Percentiles rank a stretch among this genome's conserved stretches.
These are phyloP conservation scores for Cylindroiulus punctatus DNA, from an alignment of 2,888 invertebrate species.

Conservation along the genomic window DNA sequence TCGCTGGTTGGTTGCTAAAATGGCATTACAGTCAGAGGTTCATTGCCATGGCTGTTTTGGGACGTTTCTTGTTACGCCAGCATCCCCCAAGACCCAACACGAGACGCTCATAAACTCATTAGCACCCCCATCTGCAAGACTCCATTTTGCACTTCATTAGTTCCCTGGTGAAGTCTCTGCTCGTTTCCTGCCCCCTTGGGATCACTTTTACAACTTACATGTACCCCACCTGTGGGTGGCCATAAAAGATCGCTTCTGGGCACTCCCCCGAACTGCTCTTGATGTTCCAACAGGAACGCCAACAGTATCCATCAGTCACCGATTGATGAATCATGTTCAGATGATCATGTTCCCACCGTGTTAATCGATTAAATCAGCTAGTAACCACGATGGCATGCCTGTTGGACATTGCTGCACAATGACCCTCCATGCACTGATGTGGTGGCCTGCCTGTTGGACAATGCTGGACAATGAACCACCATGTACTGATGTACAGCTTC, in stretches of 20 bases:
- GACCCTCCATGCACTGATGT: too few species aligned
- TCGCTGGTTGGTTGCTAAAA: not conserved
- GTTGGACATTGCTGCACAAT: too few species aligned
- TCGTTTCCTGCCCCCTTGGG: not conserved
- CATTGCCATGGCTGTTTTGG: not conserved
- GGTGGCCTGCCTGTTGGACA: too few species aligned
- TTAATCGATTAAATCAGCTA: not conserved
- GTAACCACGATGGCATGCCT: not conserved
- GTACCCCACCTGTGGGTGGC: not conserved
- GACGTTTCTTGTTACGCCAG: not conserved
- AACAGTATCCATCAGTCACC: not conserved
- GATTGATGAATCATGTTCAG: not conserved
- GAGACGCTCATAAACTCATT: not conserved
- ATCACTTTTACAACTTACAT: not conserved
- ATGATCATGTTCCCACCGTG: too few species aligned
- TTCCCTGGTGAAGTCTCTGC: not conserved
- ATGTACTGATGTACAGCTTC: too few species aligned
- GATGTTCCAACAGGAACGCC: not conserved
- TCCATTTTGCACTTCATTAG: slow-evolving; percentile 1
- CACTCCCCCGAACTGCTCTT: not conserved
- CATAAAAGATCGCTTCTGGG: not conserved
- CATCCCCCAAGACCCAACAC: not conserved
- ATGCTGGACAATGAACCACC: too few species aligned
- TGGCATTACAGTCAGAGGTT: not conserved
- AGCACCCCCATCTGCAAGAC: not conserved